Conservation (phyloP, 2,888 invertebrate species). For the Hemicrepidius hirtus region DNA sequence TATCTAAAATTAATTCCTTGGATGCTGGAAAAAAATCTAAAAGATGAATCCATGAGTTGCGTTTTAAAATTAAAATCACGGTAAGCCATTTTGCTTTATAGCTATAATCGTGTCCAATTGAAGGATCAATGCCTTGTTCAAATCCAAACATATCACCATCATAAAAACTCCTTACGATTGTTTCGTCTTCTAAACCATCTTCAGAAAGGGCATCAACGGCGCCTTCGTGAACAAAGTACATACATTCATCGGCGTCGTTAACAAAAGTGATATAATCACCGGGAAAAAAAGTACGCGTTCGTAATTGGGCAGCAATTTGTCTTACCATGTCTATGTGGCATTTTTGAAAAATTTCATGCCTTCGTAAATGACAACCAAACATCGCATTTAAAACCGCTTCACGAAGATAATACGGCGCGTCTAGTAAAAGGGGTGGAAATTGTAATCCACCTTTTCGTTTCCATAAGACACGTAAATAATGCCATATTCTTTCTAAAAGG, state of each 20-base stretch:
- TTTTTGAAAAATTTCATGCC: constrained; percentile 54
- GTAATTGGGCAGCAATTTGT: constrained; percentile 57
- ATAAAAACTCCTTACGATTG: constrained; percentile 46
- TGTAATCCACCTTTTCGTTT: constrained; percentile 45
- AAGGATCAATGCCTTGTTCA: constrained; percentile 54
- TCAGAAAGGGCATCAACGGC: constrained; percentile 55
- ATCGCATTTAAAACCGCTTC: constrained; percentile 60
- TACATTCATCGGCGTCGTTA: constrained; percentile 59
- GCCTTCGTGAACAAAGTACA: constrained; percentile 63
- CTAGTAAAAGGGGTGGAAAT: constrained; percentile 52
- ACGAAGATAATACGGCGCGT: constrained; percentile 60
- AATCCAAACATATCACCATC: constrained; percentile 57
- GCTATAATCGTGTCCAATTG: constrained; percentile 56
- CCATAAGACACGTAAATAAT: constrained; percentile 52
- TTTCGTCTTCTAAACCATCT: constrained; percentile 54
- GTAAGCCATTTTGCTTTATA: constrained; percentile 56
- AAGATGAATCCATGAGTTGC: constrained; percentile 52
- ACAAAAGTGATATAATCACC: constrained; percentile 58
- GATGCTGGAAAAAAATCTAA: constrained; percentile 51
- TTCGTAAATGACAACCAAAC: constrained; percentile 59
- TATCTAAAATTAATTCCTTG: no score
- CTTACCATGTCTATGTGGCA: constrained; percentile 60
- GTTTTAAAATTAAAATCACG: constrained; percentile 51
- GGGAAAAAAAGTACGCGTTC: constrained; percentile 55
- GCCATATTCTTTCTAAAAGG: constrained; percentile 12